These are phyloP conservation scores for Anarrhichthys ocellatus DNA, from an alignment of 2,113 vertebrate genomes.

Conservation along the genomic window DNA sequence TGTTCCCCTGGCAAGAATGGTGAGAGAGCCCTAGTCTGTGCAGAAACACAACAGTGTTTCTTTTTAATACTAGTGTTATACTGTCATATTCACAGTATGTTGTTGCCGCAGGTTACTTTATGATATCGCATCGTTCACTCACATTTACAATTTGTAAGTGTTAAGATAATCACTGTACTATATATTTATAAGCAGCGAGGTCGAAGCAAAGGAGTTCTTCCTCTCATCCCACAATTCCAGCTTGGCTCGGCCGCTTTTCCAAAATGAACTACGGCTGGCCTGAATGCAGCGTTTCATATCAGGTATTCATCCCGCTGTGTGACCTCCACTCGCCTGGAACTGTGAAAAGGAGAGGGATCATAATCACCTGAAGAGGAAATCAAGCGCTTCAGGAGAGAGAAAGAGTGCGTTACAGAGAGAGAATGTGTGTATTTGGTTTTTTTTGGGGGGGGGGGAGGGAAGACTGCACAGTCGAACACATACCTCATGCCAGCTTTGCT, in stretches of 20 bases:
- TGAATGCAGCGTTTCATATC: slow-evolving; percentile 78
- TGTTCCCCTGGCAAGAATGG: slow-evolving; percentile 22
- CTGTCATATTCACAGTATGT: not conserved
- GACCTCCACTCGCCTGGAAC: slow-evolving; percentile 67
- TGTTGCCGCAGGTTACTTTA: too few relatives aligned
- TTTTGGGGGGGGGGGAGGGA: not conserved
- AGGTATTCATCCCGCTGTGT: slow-evolving; percentile 74
- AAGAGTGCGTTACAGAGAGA: slow-evolving; percentile 27
- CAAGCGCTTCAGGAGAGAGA: slow-evolving; percentile 43
- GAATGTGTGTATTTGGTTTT: slow-evolving; percentile 39
- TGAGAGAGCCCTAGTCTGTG: not conserved
- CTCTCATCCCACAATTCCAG: not conserved
- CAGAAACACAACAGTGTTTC: slow-evolving; percentile 5
- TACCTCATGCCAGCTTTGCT: slow-evolving; percentile 28
- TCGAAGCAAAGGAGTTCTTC: not conserved
- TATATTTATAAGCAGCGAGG: not conserved
- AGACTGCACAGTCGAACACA: not conserved
- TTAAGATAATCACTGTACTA: not conserved
- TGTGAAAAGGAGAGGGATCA: slow-evolving; percentile 74
- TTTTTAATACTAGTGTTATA: too few relatives aligned
- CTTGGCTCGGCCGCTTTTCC: slow-evolving; percentile 36
- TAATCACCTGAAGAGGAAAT: slow-evolving; percentile 78
- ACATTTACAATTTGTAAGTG: not conserved
- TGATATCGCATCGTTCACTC: not conserved
- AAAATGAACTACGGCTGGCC: slow-evolving; percentile 65